Evolutionary conservation across 2,797 vertebrate species (phyloP).

Genomic region (Hylomyscus alleni): DNA sequence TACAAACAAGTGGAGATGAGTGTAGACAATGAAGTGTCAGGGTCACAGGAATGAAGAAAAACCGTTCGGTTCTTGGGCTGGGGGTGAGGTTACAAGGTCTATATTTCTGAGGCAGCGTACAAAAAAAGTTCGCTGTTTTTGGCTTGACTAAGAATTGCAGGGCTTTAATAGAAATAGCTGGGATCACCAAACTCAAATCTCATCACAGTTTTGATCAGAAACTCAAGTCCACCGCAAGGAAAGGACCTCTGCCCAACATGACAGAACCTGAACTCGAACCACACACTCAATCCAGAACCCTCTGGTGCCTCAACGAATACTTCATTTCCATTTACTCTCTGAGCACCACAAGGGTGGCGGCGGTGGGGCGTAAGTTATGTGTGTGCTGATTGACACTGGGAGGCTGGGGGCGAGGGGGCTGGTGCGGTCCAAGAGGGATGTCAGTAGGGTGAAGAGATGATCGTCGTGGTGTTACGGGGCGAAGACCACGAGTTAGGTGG

Average conservation of each 20-base stretch:
- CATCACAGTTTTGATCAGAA: slow-evolving; percentile 9
- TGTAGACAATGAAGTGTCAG: not conserved
- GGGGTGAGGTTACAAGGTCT: slow-evolving; percentile 5
- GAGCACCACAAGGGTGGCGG: not conserved
- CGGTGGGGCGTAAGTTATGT: slow-evolving; percentile 1
- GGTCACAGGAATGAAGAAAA: not conserved
- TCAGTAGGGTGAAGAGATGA: slow-evolving; percentile 36
- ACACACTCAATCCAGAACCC: slow-evolving; percentile 44
- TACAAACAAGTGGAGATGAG: not conserved
- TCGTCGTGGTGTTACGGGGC: not conserved
- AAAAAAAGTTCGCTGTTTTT: slow-evolving; percentile 49
- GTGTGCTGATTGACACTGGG: slow-evolving; percentile 48
- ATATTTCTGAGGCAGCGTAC: not conserved
- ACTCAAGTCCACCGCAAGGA: not conserved
- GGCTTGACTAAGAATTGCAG: slow-evolving; percentile 47
- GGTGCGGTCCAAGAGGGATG: not conserved
- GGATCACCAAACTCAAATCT: slow-evolving; percentile 42
- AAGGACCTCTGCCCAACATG: not conserved
- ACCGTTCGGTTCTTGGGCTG: not conserved
- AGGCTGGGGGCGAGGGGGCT: not conserved
- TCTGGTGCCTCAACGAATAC: not conserved
- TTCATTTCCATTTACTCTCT: slow-evolving; percentile 19
- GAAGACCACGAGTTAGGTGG: not conserved
- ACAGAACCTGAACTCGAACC: not conserved
- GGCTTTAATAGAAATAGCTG: slow-evolving; percentile 45